These are phyloP conservation scores for Saccostrea cuccullata DNA, from an alignment of 1,140 invertebrate genomes.

Conservation along the genomic window DNA sequence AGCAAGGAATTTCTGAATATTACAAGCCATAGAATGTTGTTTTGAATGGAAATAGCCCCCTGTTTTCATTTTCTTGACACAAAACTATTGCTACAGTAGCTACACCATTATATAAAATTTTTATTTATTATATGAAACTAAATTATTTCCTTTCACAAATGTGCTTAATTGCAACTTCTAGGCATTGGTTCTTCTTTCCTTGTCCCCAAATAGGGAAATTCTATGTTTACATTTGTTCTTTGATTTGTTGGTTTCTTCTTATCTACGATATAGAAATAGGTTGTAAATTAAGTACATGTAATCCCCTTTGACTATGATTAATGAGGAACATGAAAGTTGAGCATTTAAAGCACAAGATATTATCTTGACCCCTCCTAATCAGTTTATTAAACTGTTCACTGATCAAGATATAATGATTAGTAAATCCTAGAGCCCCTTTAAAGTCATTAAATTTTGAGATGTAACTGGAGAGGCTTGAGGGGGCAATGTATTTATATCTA, in stretches of 20 bases:
- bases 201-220: neutral
- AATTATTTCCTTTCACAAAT: too few relatives aligned
- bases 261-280: neutral
- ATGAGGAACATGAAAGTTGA: conserved; percentile 13
- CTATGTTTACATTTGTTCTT: neutral
- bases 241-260: neutral
- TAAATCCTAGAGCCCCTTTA: neutral
- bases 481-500: conserved; percentile 17
- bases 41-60: too few relatives aligned
- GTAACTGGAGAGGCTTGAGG: conserved; percentile 25
- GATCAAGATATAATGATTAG: neutral
- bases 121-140: too few relatives aligned
- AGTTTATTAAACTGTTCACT: conserved; percentile 24
- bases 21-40: too few relatives aligned
- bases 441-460: conserved; percentile 21
- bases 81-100: too few relatives aligned
- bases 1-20: too few relatives aligned
- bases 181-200: neutral
- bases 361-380: conserved; percentile 20
- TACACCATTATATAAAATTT: too few relatives aligned
- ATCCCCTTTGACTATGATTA: neutral
- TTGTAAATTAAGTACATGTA: neutral
- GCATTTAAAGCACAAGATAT: conserved; percentile 6
- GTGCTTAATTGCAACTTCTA: too few relatives aligned
- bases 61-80: too few relatives aligned